These are phyloP conservation scores for Cinara cedri DNA, from an alignment of 2,888 invertebrate species.

Conservation along the genomic window DNA sequence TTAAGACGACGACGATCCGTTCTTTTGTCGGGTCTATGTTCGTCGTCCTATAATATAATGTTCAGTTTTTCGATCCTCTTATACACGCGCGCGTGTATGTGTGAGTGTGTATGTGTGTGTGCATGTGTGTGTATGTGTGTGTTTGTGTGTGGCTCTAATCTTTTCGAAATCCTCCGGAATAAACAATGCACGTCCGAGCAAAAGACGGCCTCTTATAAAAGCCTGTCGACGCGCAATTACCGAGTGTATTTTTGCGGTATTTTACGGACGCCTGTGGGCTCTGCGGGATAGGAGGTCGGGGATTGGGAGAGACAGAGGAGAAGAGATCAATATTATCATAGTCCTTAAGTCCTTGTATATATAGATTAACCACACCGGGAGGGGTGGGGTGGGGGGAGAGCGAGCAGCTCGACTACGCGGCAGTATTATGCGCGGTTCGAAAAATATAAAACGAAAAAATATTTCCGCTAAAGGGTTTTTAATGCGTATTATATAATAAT, in stretches of 20 bases:
- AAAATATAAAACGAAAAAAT: no score
- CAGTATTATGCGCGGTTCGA: no score
- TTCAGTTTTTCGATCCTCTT: constrained; percentile 37
- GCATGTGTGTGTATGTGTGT: no score
- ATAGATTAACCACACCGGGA: background rate
- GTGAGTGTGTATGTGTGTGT: no score
- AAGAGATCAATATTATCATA: background rate
- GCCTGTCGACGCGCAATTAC: background rate
- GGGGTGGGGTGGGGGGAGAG: background rate
- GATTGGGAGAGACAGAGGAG: no score
- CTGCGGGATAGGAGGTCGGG: no score
- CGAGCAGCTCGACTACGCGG: no score
- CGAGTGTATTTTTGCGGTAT: background rate
- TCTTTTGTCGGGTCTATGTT: background rate
- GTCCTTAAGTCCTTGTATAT: background rate
- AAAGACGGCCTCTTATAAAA: background rate
- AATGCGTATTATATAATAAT: no score
- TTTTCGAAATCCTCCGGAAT: constrained; percentile 10
- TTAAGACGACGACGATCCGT: background rate
- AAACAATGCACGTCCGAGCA: background rate
- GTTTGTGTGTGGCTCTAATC: background rate
- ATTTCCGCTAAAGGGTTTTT: no score
- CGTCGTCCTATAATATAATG: background rate
- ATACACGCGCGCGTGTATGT: no score
- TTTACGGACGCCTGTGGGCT: background rate